Evolutionary conservation across 2,113 vertebrate species (phyloP).

Genomic region (Procapra przewalskii): DNA sequence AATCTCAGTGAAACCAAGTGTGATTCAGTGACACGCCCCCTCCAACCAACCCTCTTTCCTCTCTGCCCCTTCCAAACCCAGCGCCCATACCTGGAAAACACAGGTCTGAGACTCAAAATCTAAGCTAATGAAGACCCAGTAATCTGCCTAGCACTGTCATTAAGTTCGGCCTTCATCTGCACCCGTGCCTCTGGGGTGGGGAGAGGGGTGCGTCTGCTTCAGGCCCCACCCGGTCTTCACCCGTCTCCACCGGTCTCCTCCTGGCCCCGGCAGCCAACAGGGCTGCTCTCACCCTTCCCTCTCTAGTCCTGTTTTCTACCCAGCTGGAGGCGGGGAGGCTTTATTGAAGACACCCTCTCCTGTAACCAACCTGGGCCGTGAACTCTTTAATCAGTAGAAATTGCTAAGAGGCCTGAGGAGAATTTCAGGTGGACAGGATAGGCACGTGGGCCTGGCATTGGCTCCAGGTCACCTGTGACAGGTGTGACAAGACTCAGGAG

Average conservation of each 20-base stretch:
- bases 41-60: background rate
- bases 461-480: background rate
- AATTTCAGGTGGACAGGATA: background rate
- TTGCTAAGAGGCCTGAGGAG: background rate
- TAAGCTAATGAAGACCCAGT: background rate
- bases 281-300: background rate
- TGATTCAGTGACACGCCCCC: background rate
- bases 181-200: background rate
- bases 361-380: background rate
- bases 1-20: conserved; percentile 12
- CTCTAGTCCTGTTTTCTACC: background rate
- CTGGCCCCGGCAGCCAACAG: background rate
- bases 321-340: accelerated
- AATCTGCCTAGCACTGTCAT: background rate
- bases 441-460: background rate
- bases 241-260: too few species aligned
- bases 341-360: background rate
- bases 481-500: background rate
- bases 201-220: accelerated
- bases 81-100: conserved; percentile 32
- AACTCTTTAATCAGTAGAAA: background rate
- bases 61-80: background rate
- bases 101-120: conserved; percentile 2
- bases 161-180: conserved; percentile 1
- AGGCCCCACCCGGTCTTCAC: too few species aligned